These are phyloP conservation scores for Microtus richardsoni DNA, from an alignment of 2,113 vertebrate genomes.

Conservation along the genomic window DNA sequence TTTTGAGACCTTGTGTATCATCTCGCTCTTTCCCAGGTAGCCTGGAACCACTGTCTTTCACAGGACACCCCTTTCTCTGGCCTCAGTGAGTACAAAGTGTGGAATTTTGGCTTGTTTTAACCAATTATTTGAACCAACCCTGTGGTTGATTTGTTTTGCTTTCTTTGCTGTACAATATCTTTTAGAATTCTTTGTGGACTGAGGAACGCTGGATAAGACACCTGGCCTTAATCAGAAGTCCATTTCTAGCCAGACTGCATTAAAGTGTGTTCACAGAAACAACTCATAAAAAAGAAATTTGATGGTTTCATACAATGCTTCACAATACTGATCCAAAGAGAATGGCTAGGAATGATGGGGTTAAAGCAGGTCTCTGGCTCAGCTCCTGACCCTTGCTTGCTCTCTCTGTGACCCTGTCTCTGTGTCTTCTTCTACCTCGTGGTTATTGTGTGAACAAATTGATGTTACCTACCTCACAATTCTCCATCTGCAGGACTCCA, in stretches of 20 bases:
- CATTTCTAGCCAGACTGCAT: background rate
- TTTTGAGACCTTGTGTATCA: background rate
- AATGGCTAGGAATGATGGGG: background rate
- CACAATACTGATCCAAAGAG: background rate
- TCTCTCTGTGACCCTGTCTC: background rate
- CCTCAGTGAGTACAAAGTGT: background rate
- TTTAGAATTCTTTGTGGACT: background rate
- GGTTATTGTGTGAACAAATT: background rate
- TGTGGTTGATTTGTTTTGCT: background rate
- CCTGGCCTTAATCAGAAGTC: background rate
- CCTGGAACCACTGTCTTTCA: background rate
- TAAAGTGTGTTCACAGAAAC: background rate
- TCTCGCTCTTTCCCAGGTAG: background rate
- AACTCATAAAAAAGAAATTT: background rate
- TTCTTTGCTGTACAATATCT: background rate
- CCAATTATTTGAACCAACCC: background rate
- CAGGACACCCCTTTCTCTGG: background rate
- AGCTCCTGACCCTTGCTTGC: background rate
- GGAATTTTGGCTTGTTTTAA: background rate
- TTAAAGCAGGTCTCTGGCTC: background rate
- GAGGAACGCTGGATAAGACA: background rate
- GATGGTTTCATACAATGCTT: background rate
- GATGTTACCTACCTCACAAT: background rate
- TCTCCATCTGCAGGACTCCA: background rate
- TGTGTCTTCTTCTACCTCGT: background rate